Conservation (phyloP, 2,113 vertebrate species). For the Anas platyrhynchos region DNA sequence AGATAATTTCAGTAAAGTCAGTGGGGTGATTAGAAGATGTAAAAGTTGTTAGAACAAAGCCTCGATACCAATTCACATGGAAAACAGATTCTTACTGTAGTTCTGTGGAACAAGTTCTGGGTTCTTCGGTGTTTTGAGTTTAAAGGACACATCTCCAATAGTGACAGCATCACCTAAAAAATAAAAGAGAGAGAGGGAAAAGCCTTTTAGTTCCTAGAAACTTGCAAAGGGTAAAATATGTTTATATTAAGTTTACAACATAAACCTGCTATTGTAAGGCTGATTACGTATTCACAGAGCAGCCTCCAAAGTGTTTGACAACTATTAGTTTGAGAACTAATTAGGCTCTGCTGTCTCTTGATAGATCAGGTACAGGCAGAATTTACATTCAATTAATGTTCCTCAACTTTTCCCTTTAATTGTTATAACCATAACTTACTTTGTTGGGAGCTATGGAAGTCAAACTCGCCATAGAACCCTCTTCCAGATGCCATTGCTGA, state of each 20-base stretch:
- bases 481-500: neutral
- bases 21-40: neutral
- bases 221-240: neutral
- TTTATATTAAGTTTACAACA: neutral
- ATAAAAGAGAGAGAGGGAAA: constrained; percentile 31
- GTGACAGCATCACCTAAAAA: constrained; percentile 89
- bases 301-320: neutral
- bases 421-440: neutral
- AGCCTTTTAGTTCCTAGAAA: neutral
- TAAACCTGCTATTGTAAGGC: neutral
- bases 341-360: neutral
- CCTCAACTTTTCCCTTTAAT: neutral
- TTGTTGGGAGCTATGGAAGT: neutral
- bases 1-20: neutral
- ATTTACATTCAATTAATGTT: neutral
- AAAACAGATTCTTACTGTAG: constrained; percentile 85
- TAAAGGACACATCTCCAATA: constrained; percentile 93
- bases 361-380: neutral
- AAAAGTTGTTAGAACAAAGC: neutral
- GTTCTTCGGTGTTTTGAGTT: constrained; percentile 87
- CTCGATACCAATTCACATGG: neutral
- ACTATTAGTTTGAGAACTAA: neutral
- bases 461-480: neutral
- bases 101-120: constrained; percentile 94
- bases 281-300: neutral